These are phyloP conservation scores for Alces alces DNA, from an alignment of 2,113 vertebrate genomes.

Conservation along the genomic window DNA sequence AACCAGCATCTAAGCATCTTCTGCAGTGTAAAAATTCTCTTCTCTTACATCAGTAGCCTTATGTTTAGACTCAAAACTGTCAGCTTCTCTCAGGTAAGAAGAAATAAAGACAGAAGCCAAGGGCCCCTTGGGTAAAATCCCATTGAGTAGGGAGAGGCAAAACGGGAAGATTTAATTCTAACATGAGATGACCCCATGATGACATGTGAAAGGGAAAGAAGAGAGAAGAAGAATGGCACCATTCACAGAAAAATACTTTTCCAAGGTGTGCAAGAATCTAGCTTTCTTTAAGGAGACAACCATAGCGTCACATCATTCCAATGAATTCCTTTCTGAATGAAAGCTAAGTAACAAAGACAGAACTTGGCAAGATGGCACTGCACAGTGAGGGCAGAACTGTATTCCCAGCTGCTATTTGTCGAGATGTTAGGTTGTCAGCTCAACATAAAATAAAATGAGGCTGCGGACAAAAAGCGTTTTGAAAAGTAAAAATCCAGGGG, in stretches of 20 bases:
- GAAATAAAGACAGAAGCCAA: not conserved
- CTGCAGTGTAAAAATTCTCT: not conserved
- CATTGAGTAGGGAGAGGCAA: not conserved
- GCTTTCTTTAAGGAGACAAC: slow-evolving; percentile 24
- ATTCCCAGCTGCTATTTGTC: slow-evolving; percentile 32
- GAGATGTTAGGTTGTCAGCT: slow-evolving; percentile 51
- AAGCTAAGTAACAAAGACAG: slow-evolving; percentile 36
- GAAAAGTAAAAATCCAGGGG: slow-evolving; percentile 43
- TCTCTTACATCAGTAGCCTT: not conserved
- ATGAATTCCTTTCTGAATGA: slow-evolving; percentile 59
- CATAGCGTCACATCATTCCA: not conserved
- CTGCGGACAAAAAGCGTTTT: not conserved
- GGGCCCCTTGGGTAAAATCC: not conserved
- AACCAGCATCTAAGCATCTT: not conserved
- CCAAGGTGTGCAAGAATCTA: not conserved
- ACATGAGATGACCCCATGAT: not conserved
- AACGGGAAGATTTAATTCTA: not conserved
- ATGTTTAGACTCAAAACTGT: not conserved
- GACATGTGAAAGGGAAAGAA: not conserved
- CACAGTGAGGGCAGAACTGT: not conserved
- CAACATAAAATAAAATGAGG: slow-evolving; percentile 47
- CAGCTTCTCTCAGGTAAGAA: not conserved
- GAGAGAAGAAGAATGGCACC: not conserved
- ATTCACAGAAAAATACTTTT: not conserved
- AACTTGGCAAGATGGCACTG: slow-evolving; percentile 32